Base-by-base conservation (phyloP, 2,888 invertebrate genomes). In the Trissoscelio sp. region DNA sequence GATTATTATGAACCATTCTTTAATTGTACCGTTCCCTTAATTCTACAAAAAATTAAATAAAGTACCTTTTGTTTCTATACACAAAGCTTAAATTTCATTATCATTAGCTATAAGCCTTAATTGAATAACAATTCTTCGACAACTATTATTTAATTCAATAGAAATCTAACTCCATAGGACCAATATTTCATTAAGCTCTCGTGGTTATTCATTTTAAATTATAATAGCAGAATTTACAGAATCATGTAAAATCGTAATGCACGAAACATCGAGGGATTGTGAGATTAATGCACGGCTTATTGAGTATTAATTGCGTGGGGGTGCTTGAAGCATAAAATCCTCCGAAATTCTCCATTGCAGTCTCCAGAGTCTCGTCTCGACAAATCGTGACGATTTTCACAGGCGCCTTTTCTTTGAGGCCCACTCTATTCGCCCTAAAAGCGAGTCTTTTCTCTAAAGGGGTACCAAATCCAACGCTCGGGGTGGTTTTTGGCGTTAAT, bases 401-500 rank as follows among this genome's bases (percentile, higher is more conserved):
- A 60, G 66, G 72, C 72, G 42, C 48, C 70, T 74, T 83, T 84
- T 83, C 85, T 85, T 85, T 84, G 82, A 84, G 78, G 78, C 69
- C 69, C 75, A 42, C 31, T 24, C 64, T 37, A 77, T 82, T 83
- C 82, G 51, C 42, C 64, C 62, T 48, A 53, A 64, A 37, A 53
- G 44, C 51, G 66, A 70, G 58, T 53, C 69, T 77, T 66, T 74
- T 70, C 66, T 44, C 74, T 58, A 64, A 78, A 83, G 70, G 83
- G 81, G 78, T 83, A 83, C 83, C 78, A 83, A 86, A 86, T 85
- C 83, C 79, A 73, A 79, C 84, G 78, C 74, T 78, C 72, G 78
- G 82, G 84, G 83, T 83, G 85, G 85, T 82, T 83, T 87, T 82
- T 83, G 80, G 67, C 85, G 84, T 87, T 89, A 88, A 89, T 88